Base-by-base conservation (phyloP, 1,140 invertebrate genomes). In the Zaprionus tsacasi region DNA sequence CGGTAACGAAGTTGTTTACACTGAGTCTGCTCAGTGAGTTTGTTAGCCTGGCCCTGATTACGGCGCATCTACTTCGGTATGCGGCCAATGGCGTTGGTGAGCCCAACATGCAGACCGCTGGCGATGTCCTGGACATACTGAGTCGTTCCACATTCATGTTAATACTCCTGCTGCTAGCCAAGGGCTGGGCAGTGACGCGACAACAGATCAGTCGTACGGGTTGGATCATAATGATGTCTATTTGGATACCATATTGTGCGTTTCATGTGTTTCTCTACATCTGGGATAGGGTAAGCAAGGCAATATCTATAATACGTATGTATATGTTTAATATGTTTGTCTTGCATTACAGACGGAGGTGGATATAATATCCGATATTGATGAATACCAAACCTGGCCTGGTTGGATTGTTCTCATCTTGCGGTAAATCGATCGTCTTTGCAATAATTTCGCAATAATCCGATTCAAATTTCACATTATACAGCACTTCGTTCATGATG, bases 371-470 rank as follows among this genome's bases (percentile, higher is more conserved):
- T 97, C 98, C 93, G 98, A 99, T 88, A 97, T 98, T 61, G 98
- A 99, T 92, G 98, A 99, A 89, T 99, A 98, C 93, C 98, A 99
- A 93, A 99, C 98, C 7, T 98, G 97, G 96, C 98, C 98, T 3
- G 98, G 98, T 4, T 98, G 98, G 96, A 94, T 99, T 52, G 98
- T 98, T 45, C 94, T 99, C 1, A 95, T 96, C 11, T 68, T 92
- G 58, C 91, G 92, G 91, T 92, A 72, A 15, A 35, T 65, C 3
- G 38, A 25, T n/a, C 3, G 1, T 12, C 40, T 15, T 12, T 17
- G 3, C 1, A 15, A 15, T 45, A 6, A 15, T 15, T 57, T 36
- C 3, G 36, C 12, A 15, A 7, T 3, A n/a, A 25, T 33, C 64
- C 27, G 12, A 8, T 27, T 17, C 8, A 4, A 27, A 12, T 66